phyloP scores from a whole-genome alignment of 1,140 invertebrate species.

The Drosophila teissieri region DNA sequence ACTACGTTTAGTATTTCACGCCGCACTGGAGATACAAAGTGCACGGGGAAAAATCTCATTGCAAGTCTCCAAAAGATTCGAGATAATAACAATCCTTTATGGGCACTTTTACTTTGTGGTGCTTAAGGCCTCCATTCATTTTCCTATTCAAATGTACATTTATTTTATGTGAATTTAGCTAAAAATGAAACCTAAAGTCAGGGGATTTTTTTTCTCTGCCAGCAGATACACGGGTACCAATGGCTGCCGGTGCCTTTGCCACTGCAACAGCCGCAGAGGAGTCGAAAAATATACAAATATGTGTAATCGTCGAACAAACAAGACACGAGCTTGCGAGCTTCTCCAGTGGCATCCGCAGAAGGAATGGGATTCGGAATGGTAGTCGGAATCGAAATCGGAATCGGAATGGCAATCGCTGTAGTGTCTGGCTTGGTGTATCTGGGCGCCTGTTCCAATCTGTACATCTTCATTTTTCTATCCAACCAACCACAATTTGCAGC shows the following conservation, averaged over 20 bases:
- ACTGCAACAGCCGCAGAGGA: slow-evolving; percentile 18
- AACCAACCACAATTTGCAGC: slow-evolving; percentile 24
- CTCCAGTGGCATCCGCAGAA: slow-evolving; percentile 58
- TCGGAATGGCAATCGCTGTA: neutral
- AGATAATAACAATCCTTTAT: no score
- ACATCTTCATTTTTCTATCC: slow-evolving; percentile 81
- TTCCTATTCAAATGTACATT: no score
- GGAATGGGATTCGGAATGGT: slow-evolving; percentile 22
- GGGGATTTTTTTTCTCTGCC: neutral
- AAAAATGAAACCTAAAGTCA: no score
- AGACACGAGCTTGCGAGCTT: slow-evolving; percentile 43
- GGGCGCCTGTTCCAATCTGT: slow-evolving; percentile 75
- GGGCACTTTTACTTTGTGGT: no score
- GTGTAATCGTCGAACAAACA: slow-evolving; percentile 47
- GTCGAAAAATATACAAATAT: slow-evolving; percentile 46
- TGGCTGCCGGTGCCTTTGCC: neutral
- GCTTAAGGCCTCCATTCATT: no score
- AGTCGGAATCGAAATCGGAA: slow-evolving; percentile 11
- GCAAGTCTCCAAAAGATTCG: neutral
- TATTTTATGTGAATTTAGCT: no score
- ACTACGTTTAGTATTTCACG: slow-evolving; percentile 59
- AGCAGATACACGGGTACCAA: neutral
- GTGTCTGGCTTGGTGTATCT: slow-evolving; percentile 36
- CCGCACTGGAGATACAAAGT: slow-evolving; percentile 40
- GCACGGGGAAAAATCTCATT: slow-evolving; percentile 6